These are phyloP conservation scores for Onychomys leucogaster DNA, from an alignment of 2,797 vertebrate species.

Conservation along the genomic window DNA sequence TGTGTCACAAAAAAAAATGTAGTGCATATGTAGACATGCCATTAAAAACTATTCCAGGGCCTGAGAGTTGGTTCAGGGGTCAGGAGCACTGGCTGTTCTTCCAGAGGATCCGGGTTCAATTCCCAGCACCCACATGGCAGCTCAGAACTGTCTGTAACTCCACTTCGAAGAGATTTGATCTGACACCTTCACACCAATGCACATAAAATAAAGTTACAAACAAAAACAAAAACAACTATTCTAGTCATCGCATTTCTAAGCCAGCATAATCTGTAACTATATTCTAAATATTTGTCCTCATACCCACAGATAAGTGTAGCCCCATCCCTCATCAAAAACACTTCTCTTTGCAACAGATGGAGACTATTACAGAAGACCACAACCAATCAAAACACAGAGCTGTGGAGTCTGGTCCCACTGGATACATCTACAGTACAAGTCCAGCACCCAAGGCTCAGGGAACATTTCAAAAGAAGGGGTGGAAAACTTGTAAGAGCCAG, in stretches of 20 bases:
- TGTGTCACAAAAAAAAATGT: background rate
- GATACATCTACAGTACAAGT: too few relatives aligned
- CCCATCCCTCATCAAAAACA: background rate
- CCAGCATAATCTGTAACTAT: too few relatives aligned
- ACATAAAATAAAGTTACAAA: too few relatives aligned
- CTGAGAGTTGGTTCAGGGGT: too few relatives aligned
- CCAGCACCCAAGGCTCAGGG: background rate
- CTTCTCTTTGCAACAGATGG: background rate
- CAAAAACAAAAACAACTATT: background rate
- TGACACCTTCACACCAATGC: too few relatives aligned
- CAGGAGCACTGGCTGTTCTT: too few relatives aligned
- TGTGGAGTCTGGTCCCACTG: background rate
- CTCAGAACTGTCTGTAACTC: too few relatives aligned
- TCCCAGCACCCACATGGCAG: too few relatives aligned
- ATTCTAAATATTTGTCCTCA: background rate
- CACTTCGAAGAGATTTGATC: too few relatives aligned
- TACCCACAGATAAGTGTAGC: too few relatives aligned
- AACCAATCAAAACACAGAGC: background rate
- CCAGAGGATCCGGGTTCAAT: too few relatives aligned
- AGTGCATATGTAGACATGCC: conserved; percentile 4
- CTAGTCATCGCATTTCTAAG: background rate
- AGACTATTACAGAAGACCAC: background rate
- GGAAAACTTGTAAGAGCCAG: background rate
- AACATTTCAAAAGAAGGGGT: background rate
- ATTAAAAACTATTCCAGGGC: background rate